Conservation (phyloP, 2,113 vertebrate species). For the Dasyurus viverrinus region DNA sequence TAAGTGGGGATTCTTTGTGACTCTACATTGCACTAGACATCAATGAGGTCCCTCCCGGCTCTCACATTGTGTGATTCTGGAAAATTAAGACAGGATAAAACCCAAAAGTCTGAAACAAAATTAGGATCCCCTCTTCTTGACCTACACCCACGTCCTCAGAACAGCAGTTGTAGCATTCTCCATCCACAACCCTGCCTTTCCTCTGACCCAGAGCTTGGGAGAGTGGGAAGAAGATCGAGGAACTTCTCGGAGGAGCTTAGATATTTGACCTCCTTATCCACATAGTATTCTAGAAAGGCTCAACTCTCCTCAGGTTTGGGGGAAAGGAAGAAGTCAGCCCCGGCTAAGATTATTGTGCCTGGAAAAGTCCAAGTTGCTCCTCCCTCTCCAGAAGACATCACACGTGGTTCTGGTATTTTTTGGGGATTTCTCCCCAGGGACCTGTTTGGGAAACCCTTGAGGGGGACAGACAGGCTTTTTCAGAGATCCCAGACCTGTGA, state of each 20-base stretch:
- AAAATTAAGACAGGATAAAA: background rate
- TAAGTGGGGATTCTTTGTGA: background rate
- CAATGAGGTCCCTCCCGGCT: background rate
- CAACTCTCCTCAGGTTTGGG: constrained; percentile 38
- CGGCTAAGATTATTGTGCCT: background rate
- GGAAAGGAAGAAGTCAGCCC: constrained; percentile 32
- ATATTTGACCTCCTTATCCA: constrained; percentile 27
- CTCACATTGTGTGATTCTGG: background rate
- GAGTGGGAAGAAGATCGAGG: background rate
- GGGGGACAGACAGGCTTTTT: background rate
- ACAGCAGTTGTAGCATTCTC: background rate
- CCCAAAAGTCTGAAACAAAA: background rate
- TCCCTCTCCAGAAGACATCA: background rate
- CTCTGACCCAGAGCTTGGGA: background rate
- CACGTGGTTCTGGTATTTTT: background rate
- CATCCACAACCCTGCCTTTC: background rate
- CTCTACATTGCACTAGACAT: background rate
- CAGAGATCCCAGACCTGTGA: background rate
- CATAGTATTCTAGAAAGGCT: constrained; percentile 36
- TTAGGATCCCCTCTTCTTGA: background rate
- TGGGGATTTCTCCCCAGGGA: background rate
- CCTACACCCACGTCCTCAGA: background rate
- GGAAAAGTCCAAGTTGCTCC: background rate
- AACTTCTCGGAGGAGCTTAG: constrained; percentile 28
- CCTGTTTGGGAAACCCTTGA: background rate